phyloP scores from a whole-genome alignment of 92 coral and sea anemone genomes.

The Umimayanthus chanpuru region DNA sequence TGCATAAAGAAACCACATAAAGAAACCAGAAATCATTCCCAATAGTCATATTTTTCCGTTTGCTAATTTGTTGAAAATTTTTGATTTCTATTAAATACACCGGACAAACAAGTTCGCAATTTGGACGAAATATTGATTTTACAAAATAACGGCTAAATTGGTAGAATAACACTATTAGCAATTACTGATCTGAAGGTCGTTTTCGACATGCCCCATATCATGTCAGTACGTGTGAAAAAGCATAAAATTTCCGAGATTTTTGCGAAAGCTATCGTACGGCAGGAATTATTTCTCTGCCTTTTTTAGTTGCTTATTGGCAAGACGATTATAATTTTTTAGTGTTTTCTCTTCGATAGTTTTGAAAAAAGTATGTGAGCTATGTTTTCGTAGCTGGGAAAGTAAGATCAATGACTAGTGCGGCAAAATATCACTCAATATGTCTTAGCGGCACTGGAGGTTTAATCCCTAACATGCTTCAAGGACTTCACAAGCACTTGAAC shows the following conservation, averaged over 20 bases:
- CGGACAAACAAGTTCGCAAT: slow-evolving; percentile 29
- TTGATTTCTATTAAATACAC: slow-evolving; percentile 1
- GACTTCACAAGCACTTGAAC: not conserved
- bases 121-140: not conserved
- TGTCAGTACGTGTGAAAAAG: not conserved
- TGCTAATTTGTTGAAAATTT: slow-evolving; percentile 1
- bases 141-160: not conserved
- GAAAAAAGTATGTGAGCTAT: not conserved
- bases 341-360: not conserved
- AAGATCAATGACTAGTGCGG: not conserved
- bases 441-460: slow-evolving; percentile 18
- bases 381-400: not conserved
- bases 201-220: not conserved
- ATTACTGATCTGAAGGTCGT: not conserved
- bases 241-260: not conserved
- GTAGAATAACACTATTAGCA: not conserved
- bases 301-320: not conserved
- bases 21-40: not conserved
- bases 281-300: not conserved
- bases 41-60: not conserved
- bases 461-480: not conserved
- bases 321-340: not conserved
- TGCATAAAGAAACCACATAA: not conserved
- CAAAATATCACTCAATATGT: slow-evolving; percentile 17
- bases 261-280: not conserved